These are phyloP conservation scores for Arctocebus calabarensis DNA, from an alignment of 2,797 vertebrate genomes.

Conservation along the genomic window DNA sequence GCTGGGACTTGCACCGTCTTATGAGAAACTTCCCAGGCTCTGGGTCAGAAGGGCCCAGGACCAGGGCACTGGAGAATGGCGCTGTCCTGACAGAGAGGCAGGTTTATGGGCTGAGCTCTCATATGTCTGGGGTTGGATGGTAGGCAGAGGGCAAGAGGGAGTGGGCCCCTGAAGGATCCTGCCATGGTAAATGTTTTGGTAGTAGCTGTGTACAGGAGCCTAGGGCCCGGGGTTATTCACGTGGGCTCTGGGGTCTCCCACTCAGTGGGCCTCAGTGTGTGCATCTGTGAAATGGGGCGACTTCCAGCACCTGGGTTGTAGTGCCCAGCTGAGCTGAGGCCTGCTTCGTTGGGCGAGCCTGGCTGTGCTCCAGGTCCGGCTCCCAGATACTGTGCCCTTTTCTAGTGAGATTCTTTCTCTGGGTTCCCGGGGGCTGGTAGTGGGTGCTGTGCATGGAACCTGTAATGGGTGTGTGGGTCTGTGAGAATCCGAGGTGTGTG, in stretches of 20 bases:
- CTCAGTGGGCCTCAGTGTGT: background rate
- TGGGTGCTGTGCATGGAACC: background rate
- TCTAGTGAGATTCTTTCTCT: background rate
- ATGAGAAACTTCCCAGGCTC: no score
- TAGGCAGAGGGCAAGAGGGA: background rate
- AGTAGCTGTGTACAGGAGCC: background rate
- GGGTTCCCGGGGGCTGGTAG: no score
- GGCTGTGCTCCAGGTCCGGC: background rate
- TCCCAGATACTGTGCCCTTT: background rate
- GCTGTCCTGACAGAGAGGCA: background rate
- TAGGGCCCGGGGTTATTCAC: background rate
- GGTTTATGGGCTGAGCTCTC: no score
- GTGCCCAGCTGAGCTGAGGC: background rate
- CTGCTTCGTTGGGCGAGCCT: no score
- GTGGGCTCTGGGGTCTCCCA: background rate
- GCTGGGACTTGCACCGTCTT: background rate
- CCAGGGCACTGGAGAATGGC: accelerated
- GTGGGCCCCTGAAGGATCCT: background rate
- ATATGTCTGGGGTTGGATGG: background rate
- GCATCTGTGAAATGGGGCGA: background rate
- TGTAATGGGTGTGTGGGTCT: background rate
- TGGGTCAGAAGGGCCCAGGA: background rate
- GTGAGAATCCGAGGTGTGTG: background rate
- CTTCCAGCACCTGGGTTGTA: background rate
- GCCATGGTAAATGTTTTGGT: background rate